These are phyloP conservation scores for Clytia hemisphaerica DNA, from an alignment of 30 jellyfish, hydroid and myxozoan genomes.

Conservation along the genomic window DNA sequence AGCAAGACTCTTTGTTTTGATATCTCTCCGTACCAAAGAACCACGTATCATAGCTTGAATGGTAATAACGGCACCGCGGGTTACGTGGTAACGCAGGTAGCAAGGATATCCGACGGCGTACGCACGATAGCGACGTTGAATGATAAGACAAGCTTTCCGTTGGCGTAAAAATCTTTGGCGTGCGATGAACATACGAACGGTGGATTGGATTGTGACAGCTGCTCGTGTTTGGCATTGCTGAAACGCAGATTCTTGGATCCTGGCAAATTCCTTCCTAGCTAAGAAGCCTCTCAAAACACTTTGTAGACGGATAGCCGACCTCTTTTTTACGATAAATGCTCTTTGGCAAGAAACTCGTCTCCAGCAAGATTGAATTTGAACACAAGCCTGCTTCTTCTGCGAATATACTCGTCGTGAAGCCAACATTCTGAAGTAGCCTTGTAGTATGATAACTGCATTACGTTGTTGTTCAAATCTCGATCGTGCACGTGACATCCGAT, in stretches of 20 bases:
- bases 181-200: conserved; percentile 1
- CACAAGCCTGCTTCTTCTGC: not conserved
- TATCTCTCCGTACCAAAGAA: conserved; percentile 2
- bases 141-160: conserved; percentile 32
- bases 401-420: not conserved
- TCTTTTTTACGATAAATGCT: not conserved
- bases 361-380: not conserved
- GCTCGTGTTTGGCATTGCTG: no score
- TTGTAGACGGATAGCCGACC: conserved; percentile 1
- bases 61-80: conserved; percentile 79
- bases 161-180: conserved; percentile 11
- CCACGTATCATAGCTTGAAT: conserved; percentile 59
- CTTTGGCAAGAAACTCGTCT: not conserved
- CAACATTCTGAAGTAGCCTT: conserved; percentile 19
- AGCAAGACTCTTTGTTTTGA: not conserved
- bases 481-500: not conserved
- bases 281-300: not conserved
- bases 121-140: conserved; percentile 60
- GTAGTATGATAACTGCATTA: conserved; percentile 26
- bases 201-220: conserved; percentile 23
- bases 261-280: not conserved
- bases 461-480: not conserved
- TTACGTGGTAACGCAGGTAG: conserved; percentile 29
- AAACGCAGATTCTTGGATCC: not conserved
- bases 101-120: conserved; percentile 18